Base-by-base conservation (phyloP, 2,888 invertebrate genomes). In the Rhodophaea formosa region DNA sequence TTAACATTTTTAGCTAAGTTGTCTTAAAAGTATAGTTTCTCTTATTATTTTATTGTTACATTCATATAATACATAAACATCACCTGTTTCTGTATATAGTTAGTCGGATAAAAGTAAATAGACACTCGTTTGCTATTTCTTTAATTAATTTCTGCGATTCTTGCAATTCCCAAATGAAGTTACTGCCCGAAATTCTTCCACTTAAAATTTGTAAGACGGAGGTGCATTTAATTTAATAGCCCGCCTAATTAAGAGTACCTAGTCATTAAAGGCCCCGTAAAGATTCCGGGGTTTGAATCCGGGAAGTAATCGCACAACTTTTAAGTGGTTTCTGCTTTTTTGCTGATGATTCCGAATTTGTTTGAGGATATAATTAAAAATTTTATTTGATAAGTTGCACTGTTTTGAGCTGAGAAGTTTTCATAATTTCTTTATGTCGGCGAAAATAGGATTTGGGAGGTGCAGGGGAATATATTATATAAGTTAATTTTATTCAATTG, bases 121-220 rank as follows among this genome's bases (percentile, higher is more conserved):
- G 23, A 23, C 23, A 23, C 23, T 23, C 23, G 23, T 23, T 23
- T 23, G 23, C 23, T 23, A 23, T 32, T 49, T 49, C 15, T 32
- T 43, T 42, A 16, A 39, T n/a, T 15, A 42, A 23, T 17, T 15
- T 3, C 16, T 12, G 43, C 30, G 44, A 53, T 17, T 15, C 8
- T 30, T 12, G 43, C 30, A 54, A 53, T 39, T 51, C 44, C 14
- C 29, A 43, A 30, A 15, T 29, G 1, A 7, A 8, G 44, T n/a
- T 10, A 23, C 29, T 29, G 16, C 46, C 32, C 47, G 23, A 42
- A 56, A 29, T 39, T 35, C 43, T 42, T 42, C 56, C 64, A 54
- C 62, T 61, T 56, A 64, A 70, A 77, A 77, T 79, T 74, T 66
- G 73, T 68, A 69, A 73, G 66, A 66, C 67, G 61, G 60, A 66